Evolutionary conservation across 2,797 vertebrate species (phyloP).

Genomic region (Loriculus beryllinus): DNA sequence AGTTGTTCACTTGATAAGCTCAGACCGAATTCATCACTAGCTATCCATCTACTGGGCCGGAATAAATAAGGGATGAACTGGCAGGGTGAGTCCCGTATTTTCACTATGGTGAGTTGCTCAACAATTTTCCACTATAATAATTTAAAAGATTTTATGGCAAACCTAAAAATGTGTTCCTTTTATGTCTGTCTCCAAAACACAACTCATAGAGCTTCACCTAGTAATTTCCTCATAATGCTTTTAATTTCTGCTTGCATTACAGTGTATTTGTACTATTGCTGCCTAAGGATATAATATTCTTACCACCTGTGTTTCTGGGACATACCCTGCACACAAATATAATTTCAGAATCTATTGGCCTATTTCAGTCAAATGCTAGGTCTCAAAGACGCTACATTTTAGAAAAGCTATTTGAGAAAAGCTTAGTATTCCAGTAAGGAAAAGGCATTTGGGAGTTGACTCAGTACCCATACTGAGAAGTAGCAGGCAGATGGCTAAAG

Average conservation of each 20-base stretch:
- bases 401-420: neutral
- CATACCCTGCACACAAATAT: neutral
- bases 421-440: neutral
- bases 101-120: neutral
- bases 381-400: neutral
- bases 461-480: neutral
- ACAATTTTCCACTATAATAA: neutral
- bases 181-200: neutral
- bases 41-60: neutral
- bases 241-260: neutral
- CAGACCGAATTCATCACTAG: neutral
- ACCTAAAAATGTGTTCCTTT: neutral
- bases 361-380: neutral
- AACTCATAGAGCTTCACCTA: neutral
- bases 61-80: neutral
- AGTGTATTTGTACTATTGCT: neutral
- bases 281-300: neutral
- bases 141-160: neutral
- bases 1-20: neutral
- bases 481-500: neutral
- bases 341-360: neutral
- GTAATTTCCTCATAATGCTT: neutral
- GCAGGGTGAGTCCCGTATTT: neutral
- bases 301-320: neutral
- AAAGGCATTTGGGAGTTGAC: neutral